phyloP scores from a whole-genome alignment of 2,888 invertebrate genomes.

The Incurvaria masculella region DNA sequence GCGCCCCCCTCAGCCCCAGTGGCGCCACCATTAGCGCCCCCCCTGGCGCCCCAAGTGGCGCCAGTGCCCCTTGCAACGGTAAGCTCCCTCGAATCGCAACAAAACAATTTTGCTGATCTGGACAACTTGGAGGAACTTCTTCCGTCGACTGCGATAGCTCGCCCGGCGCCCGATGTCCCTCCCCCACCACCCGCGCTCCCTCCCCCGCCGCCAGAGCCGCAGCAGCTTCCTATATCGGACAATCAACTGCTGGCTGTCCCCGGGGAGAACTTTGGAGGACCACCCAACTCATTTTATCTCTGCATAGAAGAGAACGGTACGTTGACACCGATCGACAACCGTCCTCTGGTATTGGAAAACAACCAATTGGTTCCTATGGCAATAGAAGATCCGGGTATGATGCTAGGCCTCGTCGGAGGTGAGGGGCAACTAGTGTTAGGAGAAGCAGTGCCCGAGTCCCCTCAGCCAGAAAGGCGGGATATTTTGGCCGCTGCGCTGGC shows the following conservation, averaged over 20 bases:
- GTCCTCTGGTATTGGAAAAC: constrained; percentile 55
- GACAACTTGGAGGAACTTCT: constrained; percentile 47
- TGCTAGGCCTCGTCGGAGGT: constrained; percentile 13
- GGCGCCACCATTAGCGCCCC: neutral
- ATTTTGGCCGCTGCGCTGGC: constrained; percentile 74
- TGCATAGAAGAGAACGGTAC: constrained; percentile 71
- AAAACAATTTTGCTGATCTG: constrained; percentile 23
- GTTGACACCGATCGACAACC: constrained; percentile 69
- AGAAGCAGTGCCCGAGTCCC: constrained; percentile 26
- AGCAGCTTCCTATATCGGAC: constrained; percentile 48
- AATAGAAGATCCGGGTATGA: no score
- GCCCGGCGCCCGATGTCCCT: constrained; percentile 16
- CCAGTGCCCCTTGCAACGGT: constrained; percentile 23
- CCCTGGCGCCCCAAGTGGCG: constrained; percentile 18
- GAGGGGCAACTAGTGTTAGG: constrained; percentile 17
- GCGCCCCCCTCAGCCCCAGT: constrained; percentile 15
- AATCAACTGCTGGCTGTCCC: constrained; percentile 69
- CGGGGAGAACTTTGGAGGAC: constrained; percentile 69
- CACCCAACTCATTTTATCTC: constrained; percentile 69
- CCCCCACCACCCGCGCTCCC: constrained; percentile 12
- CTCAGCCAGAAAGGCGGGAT: constrained; percentile 58
- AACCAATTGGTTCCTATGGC: constrained; percentile 48
- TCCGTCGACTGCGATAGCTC: constrained; percentile 44
- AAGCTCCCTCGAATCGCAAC: no score
- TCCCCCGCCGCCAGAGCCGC: constrained; percentile 22